Evolutionary conservation across 2,888 invertebrate genomes (phyloP).

Genomic region (Aphodius granarius): DNA sequence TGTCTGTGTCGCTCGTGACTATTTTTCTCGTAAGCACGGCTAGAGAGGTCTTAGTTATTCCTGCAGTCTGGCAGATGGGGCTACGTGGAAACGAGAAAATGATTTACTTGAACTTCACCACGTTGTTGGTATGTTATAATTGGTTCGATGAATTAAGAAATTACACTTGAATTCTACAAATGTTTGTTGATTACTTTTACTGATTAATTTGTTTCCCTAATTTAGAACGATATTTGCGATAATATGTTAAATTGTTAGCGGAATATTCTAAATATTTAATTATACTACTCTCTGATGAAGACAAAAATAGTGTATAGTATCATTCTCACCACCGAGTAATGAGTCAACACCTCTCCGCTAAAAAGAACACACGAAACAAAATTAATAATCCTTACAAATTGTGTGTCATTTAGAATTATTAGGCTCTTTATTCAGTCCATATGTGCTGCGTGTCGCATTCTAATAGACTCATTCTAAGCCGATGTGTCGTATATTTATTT

Average conservation of each 20-base stretch:
- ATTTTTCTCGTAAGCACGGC: background rate
- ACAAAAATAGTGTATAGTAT: background rate
- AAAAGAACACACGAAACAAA: background rate
- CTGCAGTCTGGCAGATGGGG: background rate
- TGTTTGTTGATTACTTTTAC: too few species aligned
- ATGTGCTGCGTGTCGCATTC: background rate
- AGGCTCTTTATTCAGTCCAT: background rate
- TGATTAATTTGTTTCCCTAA: too few species aligned
- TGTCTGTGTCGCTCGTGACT: constrained; percentile 10
- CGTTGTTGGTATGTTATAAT: background rate
- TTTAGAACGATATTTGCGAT: too few species aligned
- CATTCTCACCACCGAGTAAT: background rate
- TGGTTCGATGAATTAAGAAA: background rate
- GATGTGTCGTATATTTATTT: background rate
- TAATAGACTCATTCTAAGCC: background rate
- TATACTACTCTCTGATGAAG: background rate
- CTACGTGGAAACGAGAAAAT: constrained; percentile 2
- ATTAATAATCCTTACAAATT: background rate
- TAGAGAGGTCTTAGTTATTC: constrained; percentile 7
- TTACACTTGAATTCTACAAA: too few species aligned
- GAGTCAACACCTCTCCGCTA: background rate
- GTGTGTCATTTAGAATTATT: background rate
- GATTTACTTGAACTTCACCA: background rate
- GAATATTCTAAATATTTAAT: too few species aligned
- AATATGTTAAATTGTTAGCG: too few species aligned